These are phyloP conservation scores for Drosophila siamana DNA, from an alignment of 2,888 invertebrate species.

Conservation along the genomic window DNA sequence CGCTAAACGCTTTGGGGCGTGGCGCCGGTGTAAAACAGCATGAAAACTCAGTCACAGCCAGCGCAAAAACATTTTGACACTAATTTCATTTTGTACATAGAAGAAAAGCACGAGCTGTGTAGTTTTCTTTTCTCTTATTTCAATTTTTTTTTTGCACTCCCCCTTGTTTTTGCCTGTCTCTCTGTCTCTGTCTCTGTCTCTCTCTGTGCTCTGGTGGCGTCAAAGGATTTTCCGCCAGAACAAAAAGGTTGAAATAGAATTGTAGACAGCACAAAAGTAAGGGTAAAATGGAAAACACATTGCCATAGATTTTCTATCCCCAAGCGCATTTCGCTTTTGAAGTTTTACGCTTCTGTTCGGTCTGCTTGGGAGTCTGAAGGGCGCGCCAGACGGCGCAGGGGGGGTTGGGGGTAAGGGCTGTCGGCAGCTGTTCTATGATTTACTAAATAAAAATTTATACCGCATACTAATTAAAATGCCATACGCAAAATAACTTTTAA, in stretches of 20 bases:
- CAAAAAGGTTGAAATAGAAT: slow-evolving; percentile 73
- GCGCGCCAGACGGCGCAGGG: background rate
- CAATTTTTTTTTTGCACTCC: too few species aligned
- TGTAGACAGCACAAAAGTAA: slow-evolving; percentile 50
- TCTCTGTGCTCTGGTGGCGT: slow-evolving; percentile 54
- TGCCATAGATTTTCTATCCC: slow-evolving; percentile 62
- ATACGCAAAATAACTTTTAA: slow-evolving; percentile 67
- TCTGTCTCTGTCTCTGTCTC: slow-evolving; percentile 6
- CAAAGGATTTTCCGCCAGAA: slow-evolving; percentile 71
- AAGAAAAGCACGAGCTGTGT: slow-evolving; percentile 65
- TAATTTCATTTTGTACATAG: slow-evolving; percentile 77
- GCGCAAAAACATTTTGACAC: slow-evolving; percentile 79
- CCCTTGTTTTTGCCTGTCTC: slow-evolving; percentile 12
- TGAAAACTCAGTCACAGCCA: slow-evolving; percentile 77
- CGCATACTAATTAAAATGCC: slow-evolving; percentile 71
- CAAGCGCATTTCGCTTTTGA: slow-evolving; percentile 61
- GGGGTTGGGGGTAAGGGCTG: background rate
- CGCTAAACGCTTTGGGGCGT: slow-evolving; percentile 77
- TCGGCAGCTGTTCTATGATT: slow-evolving; percentile 47
- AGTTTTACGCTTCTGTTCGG: slow-evolving; percentile 45
- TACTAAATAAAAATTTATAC: slow-evolving; percentile 59
- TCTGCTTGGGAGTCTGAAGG: background rate
- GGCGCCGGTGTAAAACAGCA: slow-evolving; percentile 78
- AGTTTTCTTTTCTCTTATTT: slow-evolving; percentile 21
- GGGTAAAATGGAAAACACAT: slow-evolving; percentile 69